These are phyloP conservation scores for Dallia pectoralis DNA, from an alignment of 2,797 vertebrate species.

Conservation along the genomic window DNA sequence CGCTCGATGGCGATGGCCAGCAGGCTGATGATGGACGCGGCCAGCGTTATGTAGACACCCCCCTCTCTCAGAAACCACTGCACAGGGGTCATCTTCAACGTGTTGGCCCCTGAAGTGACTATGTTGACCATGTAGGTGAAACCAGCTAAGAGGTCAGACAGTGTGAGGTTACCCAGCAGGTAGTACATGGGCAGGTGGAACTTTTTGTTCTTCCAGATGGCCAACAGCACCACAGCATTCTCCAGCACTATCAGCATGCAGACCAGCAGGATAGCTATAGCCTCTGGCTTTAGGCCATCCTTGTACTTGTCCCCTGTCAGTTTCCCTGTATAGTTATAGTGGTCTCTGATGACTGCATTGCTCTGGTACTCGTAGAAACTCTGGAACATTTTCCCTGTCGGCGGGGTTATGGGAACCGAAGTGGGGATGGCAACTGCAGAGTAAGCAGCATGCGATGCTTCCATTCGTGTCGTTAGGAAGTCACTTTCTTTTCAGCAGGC, in stretches of 20 bases:
- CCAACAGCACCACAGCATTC: slow-evolving; percentile 83
- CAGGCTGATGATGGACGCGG: slow-evolving; percentile 85
- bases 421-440: slow-evolving; percentile 42
- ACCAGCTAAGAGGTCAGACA: slow-evolving; percentile 87
- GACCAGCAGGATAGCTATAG: slow-evolving; percentile 78
- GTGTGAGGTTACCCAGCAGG: slow-evolving; percentile 84
- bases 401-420: slow-evolving; percentile 17
- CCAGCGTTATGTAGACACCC: slow-evolving; percentile 84
- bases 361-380: slow-evolving; percentile 76
- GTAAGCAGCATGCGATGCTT: slow-evolving; percentile 46
- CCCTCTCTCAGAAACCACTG: slow-evolving; percentile 87
- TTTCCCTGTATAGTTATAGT: slow-evolving; percentile 89
- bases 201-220: slow-evolving; percentile 87
- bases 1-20: slow-evolving; percentile 89
- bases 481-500: neutral
- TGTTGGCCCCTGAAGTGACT: slow-evolving; percentile 82
- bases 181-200: slow-evolving; percentile 91
- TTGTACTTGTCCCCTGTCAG: slow-evolving; percentile 76
- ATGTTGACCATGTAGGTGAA: slow-evolving; percentile 89
- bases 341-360: slow-evolving; percentile 72
- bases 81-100: slow-evolving; percentile 80
- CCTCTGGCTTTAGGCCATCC: slow-evolving; percentile 75
- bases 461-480: slow-evolving; percentile 43
- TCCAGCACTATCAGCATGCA: slow-evolving; percentile 84
- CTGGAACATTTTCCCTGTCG: slow-evolving; percentile 43